Conservation (phyloP, 2,888 invertebrate genomes). For the Nineta flava region DNA sequence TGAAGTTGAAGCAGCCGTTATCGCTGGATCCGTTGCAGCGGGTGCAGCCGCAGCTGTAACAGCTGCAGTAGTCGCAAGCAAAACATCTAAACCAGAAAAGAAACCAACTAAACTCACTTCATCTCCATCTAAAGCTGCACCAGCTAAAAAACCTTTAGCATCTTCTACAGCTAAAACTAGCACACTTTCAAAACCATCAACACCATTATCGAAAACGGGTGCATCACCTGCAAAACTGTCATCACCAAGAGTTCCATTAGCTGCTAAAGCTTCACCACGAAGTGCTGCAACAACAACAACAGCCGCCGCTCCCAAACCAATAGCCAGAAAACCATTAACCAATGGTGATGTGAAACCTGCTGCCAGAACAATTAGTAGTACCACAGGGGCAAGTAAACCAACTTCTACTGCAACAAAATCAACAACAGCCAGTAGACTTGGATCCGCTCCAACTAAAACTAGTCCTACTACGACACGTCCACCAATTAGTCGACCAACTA, state of each 20-base stretch:
- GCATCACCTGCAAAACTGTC: conserved; percentile 9
- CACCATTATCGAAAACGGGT: conserved; percentile 11
- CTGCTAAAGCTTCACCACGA: conserved; percentile 9
- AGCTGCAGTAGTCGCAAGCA: conserved; percentile 14
- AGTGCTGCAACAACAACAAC: conserved; percentile 13
- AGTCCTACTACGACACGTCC: conserved; percentile 6
- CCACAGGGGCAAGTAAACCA: conserved; percentile 17
- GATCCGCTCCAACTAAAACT: conserved; percentile 4
- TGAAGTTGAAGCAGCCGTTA: conserved; percentile 18
- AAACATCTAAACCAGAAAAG: conserved; percentile 15
- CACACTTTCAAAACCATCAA: conserved; percentile 10
- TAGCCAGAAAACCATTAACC: conserved; percentile 6
- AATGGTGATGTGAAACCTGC: conserved; percentile 10
- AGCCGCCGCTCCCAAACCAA: conserved; percentile 12
- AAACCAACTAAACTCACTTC: conserved; percentile 9
- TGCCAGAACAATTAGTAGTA: conserved; percentile 16
- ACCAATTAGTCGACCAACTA: conserved; percentile 10
- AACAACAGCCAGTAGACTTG: conserved; percentile 9
- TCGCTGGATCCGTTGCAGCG: conserved; percentile 18
- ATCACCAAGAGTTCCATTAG: conserved; percentile 8
- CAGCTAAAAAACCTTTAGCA: conserved; percentile 14
- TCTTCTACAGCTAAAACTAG: conserved; percentile 10
- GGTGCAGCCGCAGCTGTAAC: conserved; percentile 22
- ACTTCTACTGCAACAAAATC: conserved; percentile 7
- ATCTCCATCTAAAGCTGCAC: conserved; percentile 10